Evolutionary conservation across 2,888 invertebrate species (phyloP), one percentile per base, ranked within the genome.

Genomic region (Caenorhabditis sp.): DNA sequence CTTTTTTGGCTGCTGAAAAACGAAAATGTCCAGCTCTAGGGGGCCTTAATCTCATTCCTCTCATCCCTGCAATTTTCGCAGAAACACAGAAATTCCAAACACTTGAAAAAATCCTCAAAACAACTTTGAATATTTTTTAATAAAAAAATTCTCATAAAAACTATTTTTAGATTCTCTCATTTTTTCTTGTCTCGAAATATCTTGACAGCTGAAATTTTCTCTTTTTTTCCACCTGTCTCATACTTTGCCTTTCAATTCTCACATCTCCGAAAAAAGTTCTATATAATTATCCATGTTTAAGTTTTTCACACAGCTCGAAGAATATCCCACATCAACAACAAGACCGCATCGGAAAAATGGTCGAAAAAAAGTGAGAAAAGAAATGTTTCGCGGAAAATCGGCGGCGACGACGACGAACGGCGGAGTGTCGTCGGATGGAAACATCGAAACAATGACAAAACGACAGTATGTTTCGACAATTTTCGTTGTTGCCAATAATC

Each of bases 401-500:
- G 4, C 31, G 31, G 23, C 51, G 3, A n/a, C 1, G 3, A 6
- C 21, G 2, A 26, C 8, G 27, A 24, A 26, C 5, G 17, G 26
- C 12, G 43, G 14, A 5, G 14, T 12, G 14, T 12, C 17, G 14
- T 36, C 36, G 36, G 12, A 12, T 36, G 36, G 12, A n/a, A n/a
- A n/a, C n/a, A n/a, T n/a, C n/a, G n/a, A n/a, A n/a, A n/a, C n/a
- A 36, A 36, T 36, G 36, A 36, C 5, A 12, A 36, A 23, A 55
- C 62, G 50, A 21, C 70, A 63, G 59, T 36, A 66, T 55, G 58
- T 31, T 14, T 64, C 64, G 17, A 72, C 67, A 8, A 23, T 72
- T n/a, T 72, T 61, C 31, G 58, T 72, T 19, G 64, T 72, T 37
- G 64, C 62, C 19, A 72, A 72, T 37, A 58, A 72, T 51, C 60